Evolutionary conservation across 2,888 invertebrate species (phyloP).

Genomic region (Acleris cristana): DNA sequence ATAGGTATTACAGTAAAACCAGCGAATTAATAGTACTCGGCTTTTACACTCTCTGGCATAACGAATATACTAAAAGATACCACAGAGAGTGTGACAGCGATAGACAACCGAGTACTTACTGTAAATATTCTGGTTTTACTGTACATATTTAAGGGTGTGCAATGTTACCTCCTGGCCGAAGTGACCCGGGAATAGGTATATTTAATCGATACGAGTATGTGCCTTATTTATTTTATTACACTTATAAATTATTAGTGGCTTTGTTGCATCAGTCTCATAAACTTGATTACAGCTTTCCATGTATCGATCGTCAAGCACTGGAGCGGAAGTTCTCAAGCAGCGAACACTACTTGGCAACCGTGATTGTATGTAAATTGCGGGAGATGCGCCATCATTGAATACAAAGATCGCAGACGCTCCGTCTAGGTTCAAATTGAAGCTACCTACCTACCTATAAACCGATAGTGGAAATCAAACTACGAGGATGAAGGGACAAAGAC

Average conservation of each 20-base stretch:
- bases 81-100: no score
- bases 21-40: no score
- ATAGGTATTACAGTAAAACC: no score
- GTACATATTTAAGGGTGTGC: no score
- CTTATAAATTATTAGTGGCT: no score
- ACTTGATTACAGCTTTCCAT: constrained; percentile 11
- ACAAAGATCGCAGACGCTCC: constrained; percentile 29
- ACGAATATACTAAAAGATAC: no score
- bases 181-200: no score
- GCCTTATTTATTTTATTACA: background rate
- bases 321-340: constrained; percentile 26
- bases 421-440: constrained; percentile 26
- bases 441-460: constrained; percentile 1
- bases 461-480: constrained; percentile 4
- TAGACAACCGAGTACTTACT: no score
- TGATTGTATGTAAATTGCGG: constrained; percentile 35
- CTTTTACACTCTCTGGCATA: no score
- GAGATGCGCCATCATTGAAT: constrained; percentile 32
- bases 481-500: background rate
- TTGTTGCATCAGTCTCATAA: background rate
- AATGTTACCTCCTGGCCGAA: no score
- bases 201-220: no score
- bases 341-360: constrained; percentile 23
- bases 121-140: no score
- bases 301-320: background rate